A percentile compares a stretch with the other conserved stretches of the same genome.
phyloP scores from a whole-genome alignment of 2,888 invertebrate genomes.

The Heliconius hortense region DNA sequence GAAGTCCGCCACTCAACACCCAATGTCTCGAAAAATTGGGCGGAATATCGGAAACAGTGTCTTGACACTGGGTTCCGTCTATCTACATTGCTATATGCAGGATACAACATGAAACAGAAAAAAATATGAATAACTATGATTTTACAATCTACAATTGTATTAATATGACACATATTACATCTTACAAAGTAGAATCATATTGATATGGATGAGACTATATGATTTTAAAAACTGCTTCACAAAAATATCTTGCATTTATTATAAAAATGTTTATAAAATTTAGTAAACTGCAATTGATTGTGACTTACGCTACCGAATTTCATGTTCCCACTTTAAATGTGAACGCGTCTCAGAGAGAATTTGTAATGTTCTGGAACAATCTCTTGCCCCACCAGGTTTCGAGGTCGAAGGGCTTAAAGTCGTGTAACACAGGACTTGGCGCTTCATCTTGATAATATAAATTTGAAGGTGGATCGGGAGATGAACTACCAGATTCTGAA shows the following conservation, averaged over 20 bases:
- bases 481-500: conserved; percentile 70
- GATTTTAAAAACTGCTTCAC: conserved; percentile 37
- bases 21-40: too few relatives aligned
- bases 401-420: conserved; percentile 94
- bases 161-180: conserved; percentile 16
- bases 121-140: background rate
- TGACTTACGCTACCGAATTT: conserved; percentile 72
- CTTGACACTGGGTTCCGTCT: too few relatives aligned
- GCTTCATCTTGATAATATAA: conserved; percentile 88
- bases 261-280: conserved; percentile 54
- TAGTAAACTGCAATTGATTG: conserved; percentile 80
- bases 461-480: conserved; percentile 72
- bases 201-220: conserved; percentile 38
- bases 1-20: too few relatives aligned
- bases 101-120: background rate
- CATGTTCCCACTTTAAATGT: conserved; percentile 51
- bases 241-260: conserved; percentile 38
- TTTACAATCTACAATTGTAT: conserved; percentile 6
- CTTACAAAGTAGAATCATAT: conserved; percentile 26
- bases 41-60: too few relatives aligned
- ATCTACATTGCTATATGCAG: too few relatives aligned
- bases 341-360: conserved; percentile 82
- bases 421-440: conserved; percentile 86
- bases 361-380: conserved; percentile 91
- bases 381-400: conserved; percentile 96